Percentiles rank a stretch among this genome's conserved stretches.
These are phyloP conservation scores for Oriolus oriolus DNA, from an alignment of 2,113 vertebrate species.

Conservation along the genomic window DNA sequence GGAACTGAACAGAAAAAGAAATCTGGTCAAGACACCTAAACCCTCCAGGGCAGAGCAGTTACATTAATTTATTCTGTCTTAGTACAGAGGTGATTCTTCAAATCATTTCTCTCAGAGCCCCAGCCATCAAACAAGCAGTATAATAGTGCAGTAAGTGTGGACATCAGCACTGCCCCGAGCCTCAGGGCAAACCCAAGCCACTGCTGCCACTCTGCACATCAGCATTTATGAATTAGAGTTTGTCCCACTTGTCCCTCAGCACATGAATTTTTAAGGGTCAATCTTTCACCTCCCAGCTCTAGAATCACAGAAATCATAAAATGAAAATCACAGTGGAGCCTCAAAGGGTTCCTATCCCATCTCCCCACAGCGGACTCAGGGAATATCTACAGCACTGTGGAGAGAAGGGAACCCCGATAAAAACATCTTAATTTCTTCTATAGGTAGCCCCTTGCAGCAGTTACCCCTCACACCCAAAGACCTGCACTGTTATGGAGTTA, in stretches of 20 bases:
- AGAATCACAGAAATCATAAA: background rate
- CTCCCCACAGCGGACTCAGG: background rate
- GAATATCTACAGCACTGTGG: background rate
- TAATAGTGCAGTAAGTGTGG: background rate
- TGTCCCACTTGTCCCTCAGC: background rate
- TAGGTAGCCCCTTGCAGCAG: background rate
- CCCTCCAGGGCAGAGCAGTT: background rate
- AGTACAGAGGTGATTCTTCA: background rate
- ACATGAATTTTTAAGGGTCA: background rate
- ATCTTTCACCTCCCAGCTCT: background rate
- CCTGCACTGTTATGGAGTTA: fast-evolving
- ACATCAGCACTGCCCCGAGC: background rate
- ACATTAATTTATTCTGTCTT: background rate
- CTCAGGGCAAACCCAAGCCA: background rate
- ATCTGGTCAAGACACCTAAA: background rate
- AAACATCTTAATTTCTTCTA: background rate
- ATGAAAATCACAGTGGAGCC: background rate
- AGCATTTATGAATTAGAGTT: background rate
- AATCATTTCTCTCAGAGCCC: background rate
- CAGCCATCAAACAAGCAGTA: background rate
- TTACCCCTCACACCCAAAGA: background rate
- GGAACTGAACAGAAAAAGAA: background rate
- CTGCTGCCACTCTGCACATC: background rate
- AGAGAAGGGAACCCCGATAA: background rate
- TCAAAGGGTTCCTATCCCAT: background rate